These are phyloP conservation scores for Rhynchophorus ferrugineus DNA, from an alignment of 1,140 invertebrate species.

Conservation along the genomic window DNA sequence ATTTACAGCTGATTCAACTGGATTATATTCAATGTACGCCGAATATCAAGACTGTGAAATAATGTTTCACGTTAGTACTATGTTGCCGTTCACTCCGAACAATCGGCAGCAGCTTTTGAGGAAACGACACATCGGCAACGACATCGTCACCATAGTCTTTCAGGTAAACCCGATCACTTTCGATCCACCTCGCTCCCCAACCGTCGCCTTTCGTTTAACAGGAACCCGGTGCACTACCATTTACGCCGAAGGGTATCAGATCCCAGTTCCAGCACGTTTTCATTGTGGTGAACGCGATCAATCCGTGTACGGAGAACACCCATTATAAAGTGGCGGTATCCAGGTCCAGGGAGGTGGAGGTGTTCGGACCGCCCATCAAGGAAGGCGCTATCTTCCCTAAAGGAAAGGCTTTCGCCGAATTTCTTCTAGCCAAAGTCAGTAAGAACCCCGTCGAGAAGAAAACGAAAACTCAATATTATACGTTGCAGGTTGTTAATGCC, in stretches of 20 bases:
- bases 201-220: too few species aligned
- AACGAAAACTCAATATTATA: too few species aligned
- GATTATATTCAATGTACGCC: slow-evolving; percentile 77
- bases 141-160: slow-evolving; percentile 94
- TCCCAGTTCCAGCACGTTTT: slow-evolving; percentile 99
- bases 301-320: slow-evolving; percentile 85
- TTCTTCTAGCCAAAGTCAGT: slow-evolving; percentile 76
- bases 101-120: slow-evolving; percentile 86
- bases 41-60: slow-evolving; percentile 80
- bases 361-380: slow-evolving; percentile 90
- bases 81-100: slow-evolving; percentile 87
- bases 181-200: too few species aligned
- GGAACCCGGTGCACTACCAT: slow-evolving; percentile 88
- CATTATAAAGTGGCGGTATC: slow-evolving; percentile 88
- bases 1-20: slow-evolving; percentile 69
- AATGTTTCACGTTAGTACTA: slow-evolving; percentile 91
- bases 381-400: slow-evolving; percentile 78
- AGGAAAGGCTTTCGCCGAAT: slow-evolving; percentile 84
- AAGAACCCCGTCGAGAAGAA: too few species aligned
- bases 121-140: slow-evolving; percentile 89
- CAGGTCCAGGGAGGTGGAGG: slow-evolving; percentile 89
- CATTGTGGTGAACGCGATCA: slow-evolving; percentile 80
- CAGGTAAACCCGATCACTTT: too few species aligned
- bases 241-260: slow-evolving; percentile 85
- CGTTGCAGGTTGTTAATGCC: slow-evolving; percentile 75